Percentiles rank a stretch among this genome's conserved stretches.
Evolutionary conservation across 2,888 invertebrate genomes (phyloP).

Genomic region (Ctena decussata): DNA sequence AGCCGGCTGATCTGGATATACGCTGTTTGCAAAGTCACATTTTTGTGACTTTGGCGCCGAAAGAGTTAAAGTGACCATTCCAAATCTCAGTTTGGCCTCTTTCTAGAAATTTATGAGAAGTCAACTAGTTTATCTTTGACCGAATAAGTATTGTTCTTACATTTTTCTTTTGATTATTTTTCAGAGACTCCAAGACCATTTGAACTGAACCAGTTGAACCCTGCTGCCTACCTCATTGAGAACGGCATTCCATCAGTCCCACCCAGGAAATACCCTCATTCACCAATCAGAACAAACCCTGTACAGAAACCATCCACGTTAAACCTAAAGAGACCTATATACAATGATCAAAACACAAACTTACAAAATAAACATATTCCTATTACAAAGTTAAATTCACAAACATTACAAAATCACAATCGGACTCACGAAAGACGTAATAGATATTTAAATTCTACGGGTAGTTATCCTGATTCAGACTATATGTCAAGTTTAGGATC

Average conservation of each 20-base stretch:
- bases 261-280: neutral
- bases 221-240: slow-evolving; percentile 57
- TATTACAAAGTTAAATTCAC: neutral
- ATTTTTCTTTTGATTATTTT: neutral
- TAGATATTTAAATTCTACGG: slow-evolving; percentile 35
- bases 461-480: slow-evolving; percentile 59
- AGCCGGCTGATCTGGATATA: too few relatives aligned
- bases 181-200: slow-evolving; percentile 34
- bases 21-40: too few relatives aligned
- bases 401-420: slow-evolving; percentile 14
- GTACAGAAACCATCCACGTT: slow-evolving; percentile 26
- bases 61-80: too few relatives aligned
- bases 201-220: slow-evolving; percentile 55
- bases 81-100: too few relatives aligned
- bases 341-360: slow-evolving; percentile 38
- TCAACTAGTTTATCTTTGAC: too few relatives aligned
- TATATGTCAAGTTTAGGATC: slow-evolving; percentile 49
- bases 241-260: slow-evolving; percentile 16
- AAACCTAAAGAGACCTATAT: slow-evolving; percentile 35
- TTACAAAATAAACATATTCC: slow-evolving; percentile 10
- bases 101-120: too few relatives aligned
- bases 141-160: too few relatives aligned
- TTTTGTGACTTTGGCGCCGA: too few relatives aligned
- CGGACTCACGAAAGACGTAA: slow-evolving; percentile 53
- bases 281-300: slow-evolving; percentile 20